A percentile compares a stretch with the other conserved stretches of the same genome.
phyloP scores from a whole-genome alignment of 2,797 vertebrate species.

The Agapornis canus region DNA sequence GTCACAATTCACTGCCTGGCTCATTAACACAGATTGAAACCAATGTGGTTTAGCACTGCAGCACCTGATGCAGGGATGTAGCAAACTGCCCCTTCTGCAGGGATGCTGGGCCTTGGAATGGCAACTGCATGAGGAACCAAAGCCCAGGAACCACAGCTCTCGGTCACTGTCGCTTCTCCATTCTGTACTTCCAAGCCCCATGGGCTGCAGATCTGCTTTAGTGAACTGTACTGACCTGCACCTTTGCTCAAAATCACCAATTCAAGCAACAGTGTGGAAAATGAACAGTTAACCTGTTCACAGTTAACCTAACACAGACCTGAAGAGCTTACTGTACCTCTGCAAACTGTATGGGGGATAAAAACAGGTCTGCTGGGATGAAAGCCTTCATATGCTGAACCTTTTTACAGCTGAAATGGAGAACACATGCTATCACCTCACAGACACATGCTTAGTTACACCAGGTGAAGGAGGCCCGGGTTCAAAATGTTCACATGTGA shows the following conservation, averaged over 20 bases:
- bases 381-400: neutral
- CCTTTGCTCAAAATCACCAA: constrained; percentile 11
- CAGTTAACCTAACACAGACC: neutral
- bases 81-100: neutral
- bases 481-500: neutral
- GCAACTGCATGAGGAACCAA: neutral
- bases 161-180: rapidly evolving
- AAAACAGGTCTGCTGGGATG: constrained; percentile 1
- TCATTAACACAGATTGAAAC: neutral
- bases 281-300: neutral
- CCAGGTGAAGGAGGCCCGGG: neutral
- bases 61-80: neutral
- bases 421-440: neutral
- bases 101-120: neutral
- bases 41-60: neutral
- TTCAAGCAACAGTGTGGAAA: constrained; percentile 11
- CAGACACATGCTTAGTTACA: neutral
- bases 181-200: neutral
- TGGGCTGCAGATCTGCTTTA: neutral
- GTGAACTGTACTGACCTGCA: neutral
- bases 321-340: neutral
- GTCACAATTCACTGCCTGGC: neutral
- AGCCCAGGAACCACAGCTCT: neutral
- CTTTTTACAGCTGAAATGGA: neutral
- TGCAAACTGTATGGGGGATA: neutral